Base-by-base conservation (phyloP, 30 jellyfish, hydroid and myxozoan genomes). In the Rhopilema esculentum region DNA sequence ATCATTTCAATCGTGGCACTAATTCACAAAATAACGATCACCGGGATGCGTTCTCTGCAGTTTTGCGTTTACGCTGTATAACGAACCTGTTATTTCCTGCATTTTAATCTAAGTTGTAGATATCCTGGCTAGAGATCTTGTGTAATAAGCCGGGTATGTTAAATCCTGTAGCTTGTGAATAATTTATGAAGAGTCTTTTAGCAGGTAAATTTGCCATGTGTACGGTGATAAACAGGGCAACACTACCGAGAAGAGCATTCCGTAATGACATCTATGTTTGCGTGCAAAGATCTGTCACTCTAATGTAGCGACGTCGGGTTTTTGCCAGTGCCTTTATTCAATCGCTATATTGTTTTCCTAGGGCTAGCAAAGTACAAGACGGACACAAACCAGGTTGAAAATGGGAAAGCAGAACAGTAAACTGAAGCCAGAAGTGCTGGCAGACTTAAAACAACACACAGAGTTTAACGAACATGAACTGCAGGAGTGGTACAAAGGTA, bases 401-500 rank as follows among this genome's bases (percentile, higher is more conserved):
- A 95, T 95, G 99, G 99, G 99, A 8, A 95, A 95, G 72, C 98
- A 91, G 83, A 95, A 90, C 93, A 95, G 99, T 72, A 95, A 95
- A 69, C 86, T 95, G 95, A 95, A 95, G 93, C 99, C 99, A 8
- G 99, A 95, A 66, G 94, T 95, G 23, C 83, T 95, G 26, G 92
- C 88, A 16, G 99, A 95, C 69, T 79, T 95, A 32, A 82, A 91
- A 31, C 97, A 90, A 70, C 97, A 91, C 76, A 95, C 99, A 8
- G 99, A 95, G 66, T 95, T 95, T 61, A 90, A 82, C 52, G 99
- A 95, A 24, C 95, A 90, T 48, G 99, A 95, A 77, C 66, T 95
- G 28, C 99, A 95, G 52, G 99, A 95, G 83, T 95, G 99, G 99
- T 95, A 95, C 78, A 80, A 88, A 95, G 99, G 99, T 95, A 50